These are phyloP conservation scores for Protomyctophum bolini DNA, from an alignment of 2,113 vertebrate genomes.

Conservation along the genomic window DNA sequence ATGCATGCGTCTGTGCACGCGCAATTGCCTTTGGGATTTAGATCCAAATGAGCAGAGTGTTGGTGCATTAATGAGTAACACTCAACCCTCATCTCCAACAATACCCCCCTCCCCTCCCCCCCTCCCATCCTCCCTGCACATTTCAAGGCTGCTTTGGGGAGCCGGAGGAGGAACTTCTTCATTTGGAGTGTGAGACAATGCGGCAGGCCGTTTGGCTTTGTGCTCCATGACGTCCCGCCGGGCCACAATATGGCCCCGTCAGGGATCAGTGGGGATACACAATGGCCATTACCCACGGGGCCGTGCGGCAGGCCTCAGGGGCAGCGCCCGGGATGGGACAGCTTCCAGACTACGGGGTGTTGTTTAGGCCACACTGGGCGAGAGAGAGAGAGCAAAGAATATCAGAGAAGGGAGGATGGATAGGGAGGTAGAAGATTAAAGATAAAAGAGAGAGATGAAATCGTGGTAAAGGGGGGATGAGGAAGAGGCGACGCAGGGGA, in stretches of 20 bases:
- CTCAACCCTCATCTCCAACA: slow-evolving; percentile 61
- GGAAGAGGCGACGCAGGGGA: background rate
- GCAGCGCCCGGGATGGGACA: slow-evolving; percentile 64
- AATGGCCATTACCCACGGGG: slow-evolving; percentile 80
- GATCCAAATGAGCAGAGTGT: slow-evolving; percentile 69
- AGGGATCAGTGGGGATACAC: slow-evolving; percentile 82
- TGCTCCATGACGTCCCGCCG: slow-evolving; percentile 79
- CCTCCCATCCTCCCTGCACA: slow-evolving; percentile 61
- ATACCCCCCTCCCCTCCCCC: slow-evolving; percentile 37
- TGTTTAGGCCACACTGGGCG: slow-evolving; percentile 65
- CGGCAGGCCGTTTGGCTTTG: slow-evolving; percentile 77
- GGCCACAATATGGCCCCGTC: slow-evolving; percentile 83
- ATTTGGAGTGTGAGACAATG: slow-evolving; percentile 83
- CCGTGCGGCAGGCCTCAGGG: slow-evolving; percentile 67
- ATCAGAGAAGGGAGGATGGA: slow-evolving; percentile 50
- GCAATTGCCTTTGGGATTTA: slow-evolving; percentile 58
- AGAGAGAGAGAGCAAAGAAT: slow-evolving; percentile 56
- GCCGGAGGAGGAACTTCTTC: slow-evolving; percentile 78
- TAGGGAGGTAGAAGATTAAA: slow-evolving; percentile 55
- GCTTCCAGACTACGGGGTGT: slow-evolving; percentile 75
- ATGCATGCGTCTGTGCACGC: background rate
- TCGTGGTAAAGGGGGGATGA: background rate
- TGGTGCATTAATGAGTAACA: slow-evolving; percentile 76
- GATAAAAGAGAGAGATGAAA: slow-evolving; percentile 49
- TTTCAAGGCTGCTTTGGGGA: slow-evolving; percentile 73